These are phyloP conservation scores for Zaprionus tsacasi DNA, from an alignment of 1,140 invertebrate species.

Conservation along the genomic window DNA sequence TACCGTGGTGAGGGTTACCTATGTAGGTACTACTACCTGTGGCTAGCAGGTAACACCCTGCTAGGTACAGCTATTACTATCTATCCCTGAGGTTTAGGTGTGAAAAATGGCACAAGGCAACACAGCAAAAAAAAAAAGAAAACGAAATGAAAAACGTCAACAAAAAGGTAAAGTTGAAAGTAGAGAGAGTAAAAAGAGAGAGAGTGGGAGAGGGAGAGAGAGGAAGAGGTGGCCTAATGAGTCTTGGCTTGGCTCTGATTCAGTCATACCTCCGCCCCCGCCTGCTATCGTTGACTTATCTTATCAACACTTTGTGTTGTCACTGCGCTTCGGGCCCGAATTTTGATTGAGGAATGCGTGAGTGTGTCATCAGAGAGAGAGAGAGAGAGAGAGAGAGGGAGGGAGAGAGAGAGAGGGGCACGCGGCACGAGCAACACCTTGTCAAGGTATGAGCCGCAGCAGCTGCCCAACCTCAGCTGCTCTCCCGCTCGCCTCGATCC, in stretches of 20 bases:
- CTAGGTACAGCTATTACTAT: slow-evolving; percentile 7
- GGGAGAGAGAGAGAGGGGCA: too few relatives aligned
- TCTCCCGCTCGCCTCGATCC: background rate
- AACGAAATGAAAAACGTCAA: slow-evolving; percentile 3
- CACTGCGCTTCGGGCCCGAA: slow-evolving; percentile 44
- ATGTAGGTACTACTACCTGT: slow-evolving; percentile 48
- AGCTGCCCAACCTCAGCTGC: background rate
- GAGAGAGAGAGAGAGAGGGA: background rate
- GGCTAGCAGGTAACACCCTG: slow-evolving; percentile 47
- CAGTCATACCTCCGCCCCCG: slow-evolving; percentile 10
- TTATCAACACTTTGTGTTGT: slow-evolving; percentile 42
- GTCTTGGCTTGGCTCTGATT: slow-evolving; percentile 39
- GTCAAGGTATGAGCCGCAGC: background rate
- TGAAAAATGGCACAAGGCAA: slow-evolving; percentile 60
- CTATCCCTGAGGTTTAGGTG: slow-evolving; percentile 38
- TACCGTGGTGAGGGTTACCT: background rate
- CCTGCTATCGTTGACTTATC: slow-evolving; percentile 16
- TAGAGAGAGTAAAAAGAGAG: background rate
- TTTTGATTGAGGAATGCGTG: slow-evolving; percentile 36
- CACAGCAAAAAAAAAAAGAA: slow-evolving; percentile 35
- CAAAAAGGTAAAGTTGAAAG: background rate
- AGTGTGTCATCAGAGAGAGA: slow-evolving; percentile 27
- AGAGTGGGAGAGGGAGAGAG: background rate
- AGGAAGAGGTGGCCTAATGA: slow-evolving; percentile 17
- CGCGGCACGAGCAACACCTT: background rate